Conservation (phyloP, 2,797 vertebrate species). For the Xenopus petersii region DNA sequence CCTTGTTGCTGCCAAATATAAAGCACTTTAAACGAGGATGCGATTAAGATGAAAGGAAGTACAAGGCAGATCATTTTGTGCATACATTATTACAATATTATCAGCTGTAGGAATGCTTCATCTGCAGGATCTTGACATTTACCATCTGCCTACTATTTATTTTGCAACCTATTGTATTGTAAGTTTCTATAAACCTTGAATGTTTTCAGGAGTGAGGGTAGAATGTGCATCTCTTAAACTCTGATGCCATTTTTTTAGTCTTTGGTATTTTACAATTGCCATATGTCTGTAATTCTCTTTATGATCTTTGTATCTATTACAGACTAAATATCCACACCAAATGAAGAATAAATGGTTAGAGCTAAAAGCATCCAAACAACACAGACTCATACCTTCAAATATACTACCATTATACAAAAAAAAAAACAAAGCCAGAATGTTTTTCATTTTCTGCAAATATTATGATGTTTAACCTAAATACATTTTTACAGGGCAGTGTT, state of each 20-base stretch:
- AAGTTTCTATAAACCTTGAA: slow-evolving; percentile 37
- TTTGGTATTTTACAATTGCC: slow-evolving; percentile 32
- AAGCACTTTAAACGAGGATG: no score
- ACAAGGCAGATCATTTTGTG: slow-evolving; percentile 1
- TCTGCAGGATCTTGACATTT: slow-evolving; percentile 42
- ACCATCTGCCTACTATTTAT: slow-evolving; percentile 40
- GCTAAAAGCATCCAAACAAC: slow-evolving; percentile 1
- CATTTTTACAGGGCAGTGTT: no score
- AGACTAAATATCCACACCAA: background rate
- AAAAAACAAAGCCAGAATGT: background rate
- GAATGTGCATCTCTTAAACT: background rate
- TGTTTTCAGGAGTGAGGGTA: slow-evolving; percentile 35
- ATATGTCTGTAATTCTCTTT: slow-evolving; percentile 26
- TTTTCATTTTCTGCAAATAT: no score
- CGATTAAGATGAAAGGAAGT: no score
- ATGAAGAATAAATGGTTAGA: slow-evolving; percentile 3
- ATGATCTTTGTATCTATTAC: slow-evolving; percentile 14
- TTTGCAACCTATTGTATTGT: slow-evolving; percentile 44
- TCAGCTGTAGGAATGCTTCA: slow-evolving; percentile 28
- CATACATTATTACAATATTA: slow-evolving; percentile 42
- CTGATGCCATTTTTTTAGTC: slow-evolving; percentile 16
- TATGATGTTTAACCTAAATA: no score
- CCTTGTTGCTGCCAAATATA: no score
- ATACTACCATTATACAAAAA: background rate
- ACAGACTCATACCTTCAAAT: background rate